phyloP scores from a whole-genome alignment of 2,888 invertebrate species.

The Tribolium freemani region DNA sequence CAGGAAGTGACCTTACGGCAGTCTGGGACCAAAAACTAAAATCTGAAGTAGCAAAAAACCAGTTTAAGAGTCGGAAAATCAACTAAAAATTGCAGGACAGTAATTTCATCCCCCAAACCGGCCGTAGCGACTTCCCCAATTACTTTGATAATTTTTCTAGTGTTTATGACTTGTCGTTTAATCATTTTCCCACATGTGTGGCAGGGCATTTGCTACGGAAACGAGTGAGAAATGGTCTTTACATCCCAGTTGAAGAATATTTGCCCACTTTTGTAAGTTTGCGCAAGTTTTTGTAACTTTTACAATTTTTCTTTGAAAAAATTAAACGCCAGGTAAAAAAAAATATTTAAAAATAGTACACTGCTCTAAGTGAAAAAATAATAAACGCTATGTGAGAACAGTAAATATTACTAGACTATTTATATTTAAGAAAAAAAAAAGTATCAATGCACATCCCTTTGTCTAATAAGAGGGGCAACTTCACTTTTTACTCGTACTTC shows the following conservation, averaged over 20 bases:
- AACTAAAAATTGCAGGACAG: background rate
- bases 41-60: slow-evolving; percentile 2
- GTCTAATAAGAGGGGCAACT: too few species aligned
- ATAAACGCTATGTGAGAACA: too few species aligned
- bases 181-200: slow-evolving; percentile 69
- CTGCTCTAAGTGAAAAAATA: too few species aligned
- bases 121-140: slow-evolving; percentile 25
- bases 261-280: slow-evolving; percentile 36
- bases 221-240: slow-evolving; percentile 61
- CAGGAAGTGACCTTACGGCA: background rate
- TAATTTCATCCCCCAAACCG: slow-evolving; percentile 23
- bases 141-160: slow-evolving; percentile 66
- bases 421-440: too few species aligned
- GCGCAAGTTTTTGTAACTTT: background rate
- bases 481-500: too few species aligned
- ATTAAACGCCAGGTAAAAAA: too few species aligned
- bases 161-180: slow-evolving; percentile 69
- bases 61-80: background rate
- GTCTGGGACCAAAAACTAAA: slow-evolving; percentile 25
- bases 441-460: too few species aligned
- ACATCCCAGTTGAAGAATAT: slow-evolving; percentile 39
- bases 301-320: background rate
- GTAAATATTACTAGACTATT: too few species aligned
- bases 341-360: too few species aligned
- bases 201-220: slow-evolving; percentile 59